phyloP scores from a whole-genome alignment of 2,113 vertebrate genomes.

The Aix galericulata region DNA sequence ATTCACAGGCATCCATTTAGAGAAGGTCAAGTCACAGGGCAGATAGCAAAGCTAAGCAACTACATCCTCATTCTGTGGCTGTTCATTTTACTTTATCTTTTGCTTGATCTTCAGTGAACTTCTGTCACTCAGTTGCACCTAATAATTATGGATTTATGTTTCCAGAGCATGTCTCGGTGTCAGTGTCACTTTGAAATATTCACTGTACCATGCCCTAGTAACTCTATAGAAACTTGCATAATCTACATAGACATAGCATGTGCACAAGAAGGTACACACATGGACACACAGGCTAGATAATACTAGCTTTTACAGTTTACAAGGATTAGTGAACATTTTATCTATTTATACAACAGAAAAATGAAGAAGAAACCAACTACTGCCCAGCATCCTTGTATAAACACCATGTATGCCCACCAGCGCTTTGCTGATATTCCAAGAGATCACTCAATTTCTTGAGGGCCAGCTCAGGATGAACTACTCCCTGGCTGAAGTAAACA shows the following conservation, averaged over 20 bases:
- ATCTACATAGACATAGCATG: not conserved
- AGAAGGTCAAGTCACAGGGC: not conserved
- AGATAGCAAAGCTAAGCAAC: not conserved
- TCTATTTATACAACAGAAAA: not conserved
- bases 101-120: not conserved
- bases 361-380: not conserved
- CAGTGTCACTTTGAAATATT: not conserved
- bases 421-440: not conserved
- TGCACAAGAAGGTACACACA: not conserved
- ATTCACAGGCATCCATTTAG: not conserved
- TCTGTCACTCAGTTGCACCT: not conserved
- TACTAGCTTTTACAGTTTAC: not conserved
- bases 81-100: not conserved
- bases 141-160: not conserved
- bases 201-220: accelerated
- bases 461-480: not conserved
- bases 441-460: not conserved
- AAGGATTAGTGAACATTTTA: not conserved
- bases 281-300: not conserved
- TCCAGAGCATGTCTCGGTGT: not conserved
- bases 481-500: not conserved
- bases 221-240: not conserved
- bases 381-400: not conserved
- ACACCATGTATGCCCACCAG: not conserved
- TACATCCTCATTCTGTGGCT: not conserved